phyloP scores from a whole-genome alignment of 2,797 vertebrate genomes.

The Triplophysa yarkandensis region DNA sequence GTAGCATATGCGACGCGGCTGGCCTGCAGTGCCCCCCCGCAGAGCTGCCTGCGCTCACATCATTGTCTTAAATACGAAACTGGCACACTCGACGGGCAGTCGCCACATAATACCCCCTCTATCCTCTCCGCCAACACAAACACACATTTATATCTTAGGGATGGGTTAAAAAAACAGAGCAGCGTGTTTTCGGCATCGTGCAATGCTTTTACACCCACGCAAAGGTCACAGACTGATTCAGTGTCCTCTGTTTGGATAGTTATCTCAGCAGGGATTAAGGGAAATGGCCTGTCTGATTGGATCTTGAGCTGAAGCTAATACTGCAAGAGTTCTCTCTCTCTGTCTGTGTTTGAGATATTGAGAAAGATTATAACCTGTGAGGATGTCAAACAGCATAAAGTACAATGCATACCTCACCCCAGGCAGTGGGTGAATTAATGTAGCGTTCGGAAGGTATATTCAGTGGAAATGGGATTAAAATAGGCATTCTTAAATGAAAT shows the following conservation, averaged over 20 bases:
- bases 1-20: slow-evolving; percentile 64
- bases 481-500: slow-evolving; percentile 5
- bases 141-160: slow-evolving; percentile 50
- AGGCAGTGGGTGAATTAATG: slow-evolving; percentile 14
- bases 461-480: slow-evolving; percentile 2
- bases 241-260: slow-evolving; percentile 53
- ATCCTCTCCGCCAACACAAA: slow-evolving; percentile 45
- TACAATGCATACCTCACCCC: slow-evolving; percentile 25
- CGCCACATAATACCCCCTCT: slow-evolving; percentile 50
- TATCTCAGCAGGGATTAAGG: slow-evolving; percentile 57
- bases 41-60: slow-evolving; percentile 60
- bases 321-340: slow-evolving; percentile 18
- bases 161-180: slow-evolving; percentile 47
- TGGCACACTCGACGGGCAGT: slow-evolving; percentile 59
- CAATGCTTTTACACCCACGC: slow-evolving; percentile 57
- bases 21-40: slow-evolving; percentile 60
- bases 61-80: slow-evolving; percentile 66
- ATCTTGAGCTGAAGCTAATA: slow-evolving; percentile 49
- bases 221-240: slow-evolving; percentile 61
- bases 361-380: slow-evolving; percentile 42
- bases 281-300: slow-evolving; percentile 57
- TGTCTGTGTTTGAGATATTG: slow-evolving; percentile 38
- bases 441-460: slow-evolving; percentile 26
- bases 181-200: slow-evolving; percentile 46
- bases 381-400: slow-evolving; percentile 18